Percentiles rank a stretch among this genome's conserved stretches.
Evolutionary conservation across 2,797 vertebrate genomes (phyloP).

Genomic region (Acanthopagrus latus): DNA sequence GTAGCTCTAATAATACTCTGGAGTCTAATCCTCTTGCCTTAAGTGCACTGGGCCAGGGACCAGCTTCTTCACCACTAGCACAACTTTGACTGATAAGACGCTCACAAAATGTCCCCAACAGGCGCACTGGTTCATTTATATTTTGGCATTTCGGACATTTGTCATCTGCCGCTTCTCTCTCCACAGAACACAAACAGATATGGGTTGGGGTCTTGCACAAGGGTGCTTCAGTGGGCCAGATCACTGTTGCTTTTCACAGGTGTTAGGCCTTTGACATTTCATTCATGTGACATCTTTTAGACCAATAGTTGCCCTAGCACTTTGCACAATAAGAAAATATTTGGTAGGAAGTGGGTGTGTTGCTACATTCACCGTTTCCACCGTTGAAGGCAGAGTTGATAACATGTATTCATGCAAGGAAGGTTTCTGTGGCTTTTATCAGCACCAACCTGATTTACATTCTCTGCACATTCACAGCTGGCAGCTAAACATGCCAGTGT

Average conservation of each 20-base stretch:
- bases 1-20: slow-evolving; percentile 89
- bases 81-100: slow-evolving; percentile 61
- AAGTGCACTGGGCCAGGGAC: slow-evolving; percentile 78
- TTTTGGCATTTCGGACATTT: slow-evolving; percentile 33
- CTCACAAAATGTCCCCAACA: slow-evolving; percentile 44
- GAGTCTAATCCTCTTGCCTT: slow-evolving; percentile 89
- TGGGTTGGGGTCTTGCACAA: neutral
- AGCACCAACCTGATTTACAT: slow-evolving; percentile 35
- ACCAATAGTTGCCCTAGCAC: slow-evolving; percentile 6
- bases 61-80: slow-evolving; percentile 68
- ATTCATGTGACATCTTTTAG: slow-evolving; percentile 22
- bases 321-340: slow-evolving; percentile 40
- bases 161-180: neutral
- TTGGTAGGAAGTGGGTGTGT: slow-evolving; percentile 2
- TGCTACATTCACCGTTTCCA: slow-evolving; percentile 31
- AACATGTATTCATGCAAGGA: slow-evolving; percentile 38
- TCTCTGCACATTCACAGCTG: slow-evolving; percentile 39
- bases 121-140: slow-evolving; percentile 13
- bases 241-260: slow-evolving; percentile 2
- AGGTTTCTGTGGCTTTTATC: slow-evolving; percentile 35
- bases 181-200: neutral
- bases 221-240: neutral
- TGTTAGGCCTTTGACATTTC: slow-evolving; percentile 25
- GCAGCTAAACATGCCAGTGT: slow-evolving; percentile 43
- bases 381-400: slow-evolving; percentile 31